Evolutionary conservation across 2,113 vertebrate genomes (phyloP), one percentile per base, ranked within the genome.

Genomic region (Datnioides undecimradiatus): DNA sequence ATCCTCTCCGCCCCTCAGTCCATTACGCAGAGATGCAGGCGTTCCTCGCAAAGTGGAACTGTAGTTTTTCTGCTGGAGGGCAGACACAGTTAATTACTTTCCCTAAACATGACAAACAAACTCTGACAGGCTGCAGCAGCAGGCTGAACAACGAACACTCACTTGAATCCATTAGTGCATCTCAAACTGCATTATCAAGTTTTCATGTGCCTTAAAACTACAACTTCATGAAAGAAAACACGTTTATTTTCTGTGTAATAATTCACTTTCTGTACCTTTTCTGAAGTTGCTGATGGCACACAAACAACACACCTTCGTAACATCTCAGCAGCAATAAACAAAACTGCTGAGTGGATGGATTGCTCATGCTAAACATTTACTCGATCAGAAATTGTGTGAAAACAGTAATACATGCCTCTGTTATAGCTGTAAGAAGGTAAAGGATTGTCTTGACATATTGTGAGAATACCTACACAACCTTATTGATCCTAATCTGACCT

Each of bases 21-120:
- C 97, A 0, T 99, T 99, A 67, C 93, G 96, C 21, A 97, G 21
- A 3, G 84, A 72, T 3, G 95, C 90, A 1, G 96, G 91, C 6
- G 85, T 57, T 29, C 96, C 97, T 76, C 97, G 93, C 57, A 98
- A 7, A 0, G 96, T 97, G 71, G 97, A 96, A 71, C 97, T 98
- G 93, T 97, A 97, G 91, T 90, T 95, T 88, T 96, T 98, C 96
- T 98, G 95, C 49, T 41, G 74, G 40, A 78, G 86, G 66, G 73
- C 59, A 36, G 45, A 82, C 23, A 73, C 0, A 33, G 8, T 52
- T 5, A 2, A 63, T 33, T 11, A 54, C 49, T 40, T 58, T 59
- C 27, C 43, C 3, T 10, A 52, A 17, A 72, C 16, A 58, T 25
- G 1, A 17, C 25, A 25, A 25, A n/a, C 3, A 36, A 9, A 4